Base-by-base conservation (phyloP, 2,113 vertebrate genomes). In the Empidonax traillii region DNA sequence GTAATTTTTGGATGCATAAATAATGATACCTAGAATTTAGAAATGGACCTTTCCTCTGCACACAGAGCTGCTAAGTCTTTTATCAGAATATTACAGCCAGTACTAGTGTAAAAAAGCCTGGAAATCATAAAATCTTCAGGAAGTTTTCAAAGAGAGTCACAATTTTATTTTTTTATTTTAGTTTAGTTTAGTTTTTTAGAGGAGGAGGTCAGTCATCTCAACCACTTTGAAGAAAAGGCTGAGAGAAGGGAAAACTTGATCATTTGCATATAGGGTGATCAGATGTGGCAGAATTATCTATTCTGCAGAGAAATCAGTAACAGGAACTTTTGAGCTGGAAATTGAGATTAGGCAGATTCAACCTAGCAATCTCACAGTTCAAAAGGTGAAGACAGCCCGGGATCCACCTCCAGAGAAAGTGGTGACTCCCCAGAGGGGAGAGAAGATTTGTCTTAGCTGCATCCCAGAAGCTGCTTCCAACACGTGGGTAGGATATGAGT, bases 401-500 rank as follows among this genome's bases (percentile, higher is more conserved):
- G 33, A 86, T 8, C 13, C 10, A 3, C 13, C 28, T 75, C 7
- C 49, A 67, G 19, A 79, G 22, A 20, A 63, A 55, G 3, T 2
- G 0, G 3, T 33, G 43, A 30, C 39, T 75, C 31, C 12, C 4
- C 13, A 39, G 33, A 72, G 5, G 12, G 6, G 1, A 83, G 53
- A 55, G 14, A 76, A 80, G 21, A 7, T 83, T 88, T 67, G 10
- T 68, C 8, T 73, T n/a, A 69, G 25, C 13, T 92, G 10, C 4
- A 8, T 28, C 25, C 28, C 22, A 69, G 49, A 69, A 61, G 10
- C 2, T 66, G 25, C 28, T 77, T 80, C n/a, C 43, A 75, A 22
- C 35, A 41, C 11, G 55, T 4, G 5, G 1, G 6, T 12, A 52
- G 24, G 41, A 52, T 37, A 7, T 0, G 1, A 61, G 7, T 80